Conservation (phyloP, 2,113 vertebrate genomes). For the Pteruthius melanotis region DNA sequence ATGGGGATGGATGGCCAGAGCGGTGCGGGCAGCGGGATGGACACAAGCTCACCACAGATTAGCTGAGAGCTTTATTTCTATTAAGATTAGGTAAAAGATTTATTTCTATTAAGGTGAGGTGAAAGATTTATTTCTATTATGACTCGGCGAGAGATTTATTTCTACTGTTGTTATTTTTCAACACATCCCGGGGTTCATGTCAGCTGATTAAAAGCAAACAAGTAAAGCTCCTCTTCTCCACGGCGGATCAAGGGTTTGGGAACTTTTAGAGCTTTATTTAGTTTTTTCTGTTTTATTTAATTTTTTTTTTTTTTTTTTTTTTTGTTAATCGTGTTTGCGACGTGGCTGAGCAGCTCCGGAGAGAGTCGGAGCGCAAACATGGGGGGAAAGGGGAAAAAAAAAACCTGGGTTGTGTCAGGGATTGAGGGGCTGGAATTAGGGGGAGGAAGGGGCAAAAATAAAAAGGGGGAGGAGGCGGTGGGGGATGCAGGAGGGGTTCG, state of each 20-base stretch:
- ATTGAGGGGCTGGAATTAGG: neutral
- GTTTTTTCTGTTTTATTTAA: neutral
- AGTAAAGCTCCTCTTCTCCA: constrained; percentile 11
- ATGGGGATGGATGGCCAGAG: rapidly evolving
- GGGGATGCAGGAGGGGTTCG: neutral
- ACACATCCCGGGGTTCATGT: neutral
- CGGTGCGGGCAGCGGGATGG: rapidly evolving
- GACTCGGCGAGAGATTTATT: neutral
- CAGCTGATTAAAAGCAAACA: constrained; percentile 58
- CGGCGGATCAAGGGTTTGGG: neutral
- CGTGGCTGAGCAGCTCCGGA: constrained; percentile 16
- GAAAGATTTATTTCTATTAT: neutral
- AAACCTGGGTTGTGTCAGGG: neutral
- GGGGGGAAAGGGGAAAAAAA: neutral
- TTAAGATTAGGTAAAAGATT: neutral
- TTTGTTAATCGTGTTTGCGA: neutral
- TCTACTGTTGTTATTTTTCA: neutral
- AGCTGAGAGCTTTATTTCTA: neutral
- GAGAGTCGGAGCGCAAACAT: neutral
- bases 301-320: neutral
- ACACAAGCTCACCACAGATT: rapidly evolving
- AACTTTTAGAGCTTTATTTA: constrained; percentile 28
- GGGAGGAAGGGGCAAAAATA: neutral
- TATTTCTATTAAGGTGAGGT: neutral
- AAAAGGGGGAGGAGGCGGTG: neutral